These are phyloP conservation scores for Pedetes capensis DNA, from an alignment of 2,113 vertebrate genomes.

Conservation along the genomic window DNA sequence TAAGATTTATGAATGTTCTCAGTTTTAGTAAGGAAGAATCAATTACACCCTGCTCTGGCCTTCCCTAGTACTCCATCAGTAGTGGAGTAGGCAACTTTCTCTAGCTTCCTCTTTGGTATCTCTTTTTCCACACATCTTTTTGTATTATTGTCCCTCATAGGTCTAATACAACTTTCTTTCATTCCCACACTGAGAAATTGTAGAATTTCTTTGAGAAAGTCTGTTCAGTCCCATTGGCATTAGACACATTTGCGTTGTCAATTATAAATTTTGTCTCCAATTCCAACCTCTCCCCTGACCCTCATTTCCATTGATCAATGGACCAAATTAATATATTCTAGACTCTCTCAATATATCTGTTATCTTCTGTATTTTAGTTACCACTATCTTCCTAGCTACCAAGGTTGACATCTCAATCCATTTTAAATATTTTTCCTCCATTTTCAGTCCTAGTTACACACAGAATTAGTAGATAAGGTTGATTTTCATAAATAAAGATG, in stretches of 20 bases:
- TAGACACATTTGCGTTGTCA: background rate
- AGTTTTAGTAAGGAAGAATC: background rate
- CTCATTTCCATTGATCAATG: background rate
- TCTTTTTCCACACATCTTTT: background rate
- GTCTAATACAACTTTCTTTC: background rate
- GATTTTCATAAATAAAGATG: background rate
- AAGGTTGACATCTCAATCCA: background rate
- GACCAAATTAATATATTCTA: background rate
- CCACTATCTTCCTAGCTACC: background rate
- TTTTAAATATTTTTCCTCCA: background rate
- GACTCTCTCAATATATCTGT: background rate
- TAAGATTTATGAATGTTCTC: background rate
- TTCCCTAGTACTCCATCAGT: background rate
- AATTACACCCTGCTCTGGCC: background rate
- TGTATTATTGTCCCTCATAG: background rate
- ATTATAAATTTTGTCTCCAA: background rate
- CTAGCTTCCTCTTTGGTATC: background rate
- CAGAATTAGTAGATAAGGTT: background rate
- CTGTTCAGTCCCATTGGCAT: background rate
- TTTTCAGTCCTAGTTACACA: background rate
- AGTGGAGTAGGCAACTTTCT: background rate
- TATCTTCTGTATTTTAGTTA: background rate
- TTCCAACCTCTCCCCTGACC: background rate
- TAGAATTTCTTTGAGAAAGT: background rate
- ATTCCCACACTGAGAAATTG: background rate